A percentile compares a stretch with the other conserved stretches of the same genome.
Conservation (phyloP, 1,140 invertebrate genomes). For the Monochamus saltuarius region DNA sequence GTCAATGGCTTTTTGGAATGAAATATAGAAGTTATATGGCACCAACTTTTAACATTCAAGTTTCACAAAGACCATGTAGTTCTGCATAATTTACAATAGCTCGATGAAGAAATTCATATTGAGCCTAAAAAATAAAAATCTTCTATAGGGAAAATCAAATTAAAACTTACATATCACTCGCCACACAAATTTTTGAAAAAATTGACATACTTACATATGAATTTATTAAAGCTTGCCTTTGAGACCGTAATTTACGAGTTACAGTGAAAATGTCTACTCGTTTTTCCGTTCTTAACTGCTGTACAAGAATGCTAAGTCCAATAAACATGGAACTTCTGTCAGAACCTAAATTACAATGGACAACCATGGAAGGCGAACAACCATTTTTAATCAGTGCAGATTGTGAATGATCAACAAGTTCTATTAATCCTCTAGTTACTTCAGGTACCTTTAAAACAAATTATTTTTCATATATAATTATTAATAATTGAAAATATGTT, state of each 20-base stretch:
- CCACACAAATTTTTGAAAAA: too few relatives aligned
- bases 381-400: conserved; percentile 52
- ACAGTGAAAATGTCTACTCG: conserved; percentile 84
- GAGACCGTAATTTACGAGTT: conserved; percentile 78
- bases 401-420: conserved; percentile 71
- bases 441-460: conserved; percentile 58
- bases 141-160: background rate
- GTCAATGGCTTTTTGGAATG: conserved; percentile 35
- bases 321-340: conserved; percentile 88
- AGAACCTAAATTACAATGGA: conserved; percentile 82
- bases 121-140: conserved; percentile 63
- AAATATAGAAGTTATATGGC: conserved; percentile 30
- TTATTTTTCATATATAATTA: background rate
- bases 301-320: conserved; percentile 79
- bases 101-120: conserved; percentile 89
- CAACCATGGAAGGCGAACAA: conserved; percentile 65
- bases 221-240: conserved; percentile 79
- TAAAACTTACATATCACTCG: too few relatives aligned
- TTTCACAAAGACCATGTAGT: conserved; percentile 68
- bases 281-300: conserved; percentile 78
- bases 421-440: conserved; percentile 79
- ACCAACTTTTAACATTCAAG: conserved; percentile 36
- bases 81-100: conserved; percentile 88
- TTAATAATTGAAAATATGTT: background rate
- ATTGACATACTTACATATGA: conserved; percentile 72